Evolutionary conservation across 1,140 invertebrate species (phyloP), one percentile per base, ranked within the genome.

Genomic region (Vanessa tameamea): DNA sequence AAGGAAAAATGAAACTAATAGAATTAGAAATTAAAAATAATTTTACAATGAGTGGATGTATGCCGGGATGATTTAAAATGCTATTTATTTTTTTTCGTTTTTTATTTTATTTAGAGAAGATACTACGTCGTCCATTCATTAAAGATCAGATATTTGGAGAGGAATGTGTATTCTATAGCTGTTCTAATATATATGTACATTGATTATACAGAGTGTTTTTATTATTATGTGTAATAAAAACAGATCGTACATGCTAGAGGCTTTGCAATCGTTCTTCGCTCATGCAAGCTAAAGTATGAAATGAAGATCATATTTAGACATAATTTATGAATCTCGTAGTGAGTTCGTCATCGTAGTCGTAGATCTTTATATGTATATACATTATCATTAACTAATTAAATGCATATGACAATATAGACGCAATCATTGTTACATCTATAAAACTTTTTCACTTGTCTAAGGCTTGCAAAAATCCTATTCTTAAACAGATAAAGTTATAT

Each of bases 1-100:
- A 63, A 63, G 57, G 68, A 63, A 50, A 48, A 47, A 69, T 59
- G 15, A 69, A 69, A 69, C 53, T 61, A 69, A 69, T 57, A 57
- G 20, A 57, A 57, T 57, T 8, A 1, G 6, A 57, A 57, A 57
- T 57, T 23, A 57, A 61, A 61, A 37, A 15, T 61, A 61, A 16
- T n/a, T 31, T 61, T 37, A 37, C 3, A 61, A n/a, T 37, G 23
- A 61, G 15, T 61, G 57, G 31, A 59, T 51, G 48, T 59, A 31
- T 31, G 15, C 37, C 37, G 26, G 23, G 31, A 37, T 61, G 31
- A 31, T 20, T 37, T 61, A 2, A 37, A 37, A 12, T 9, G 1
- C 9, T 37, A n/a, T 61, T 37, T 61, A 8, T 31, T 57, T 43
- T 43, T 43, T 43, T 43, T 43, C 37, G 7, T 43, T 43, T 43